These are phyloP conservation scores for Trissonchulus sp. DNA, from an alignment of 2,888 invertebrate species.

Conservation along the genomic window DNA sequence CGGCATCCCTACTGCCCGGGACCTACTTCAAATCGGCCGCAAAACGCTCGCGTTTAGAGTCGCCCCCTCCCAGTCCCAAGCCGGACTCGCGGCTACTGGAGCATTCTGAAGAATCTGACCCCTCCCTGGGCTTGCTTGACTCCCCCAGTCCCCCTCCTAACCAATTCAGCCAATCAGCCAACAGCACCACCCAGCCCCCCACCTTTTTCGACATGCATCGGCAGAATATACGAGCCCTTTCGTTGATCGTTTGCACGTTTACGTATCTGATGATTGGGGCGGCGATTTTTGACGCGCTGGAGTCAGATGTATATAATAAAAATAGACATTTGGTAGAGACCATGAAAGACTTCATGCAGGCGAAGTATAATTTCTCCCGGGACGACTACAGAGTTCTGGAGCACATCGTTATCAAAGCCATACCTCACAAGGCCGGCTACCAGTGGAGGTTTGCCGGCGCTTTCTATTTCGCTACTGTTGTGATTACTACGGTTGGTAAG, in stretches of 20 bases:
- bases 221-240: conserved; percentile 92
- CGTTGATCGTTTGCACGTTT: conserved; percentile 92
- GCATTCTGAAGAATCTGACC: no score
- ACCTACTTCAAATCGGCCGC: no score
- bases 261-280: conserved; percentile 97
- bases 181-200: background rate
- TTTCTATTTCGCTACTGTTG: conserved; percentile 95
- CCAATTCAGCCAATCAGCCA: no score
- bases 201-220: conserved; percentile 67
- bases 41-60: no score
- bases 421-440: conserved; percentile 92
- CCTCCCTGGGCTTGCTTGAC: no score
- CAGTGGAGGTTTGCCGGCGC: conserved; percentile 99
- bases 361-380: conserved; percentile 84
- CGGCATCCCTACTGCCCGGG: no score
- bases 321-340: conserved; percentile 49
- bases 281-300: conserved; percentile 92
- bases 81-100: no score
- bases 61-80: no score
- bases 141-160: no score
- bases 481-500: conserved; percentile 89
- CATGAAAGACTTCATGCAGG: conserved; percentile 62
- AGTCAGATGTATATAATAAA: conserved; percentile 79
- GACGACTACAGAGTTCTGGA: conserved; percentile 76
- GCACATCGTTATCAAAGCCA: conserved; percentile 85